Conservation (phyloP, 2,113 vertebrate species). For the Oryctolagus cuniculus region mOryCun1.1 NC_091439.1:64280001-64280500, state of each 20-base stretch:
- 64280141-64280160: not conserved
- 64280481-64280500: constrained; percentile 87
- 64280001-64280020: constrained; percentile 10
- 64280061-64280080: constrained; percentile 44
- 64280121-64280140: not conserved
- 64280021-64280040: not conserved
- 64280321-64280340: not conserved
- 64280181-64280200: not conserved
- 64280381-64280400: not conserved
- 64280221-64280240: not conserved
- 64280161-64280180: constrained; percentile 33
- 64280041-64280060: not conserved
- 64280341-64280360: not conserved
- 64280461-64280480: constrained; percentile 76
- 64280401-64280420: constrained; percentile 30
- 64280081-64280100: not conserved
- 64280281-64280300: constrained; percentile 1
- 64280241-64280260: constrained; percentile 5
- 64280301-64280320: not conserved
- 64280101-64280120: constrained; percentile 18
- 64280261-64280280: not conserved
- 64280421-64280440: constrained; percentile 59
- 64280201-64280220: not conserved
- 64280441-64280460: constrained; percentile 72
- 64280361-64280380: not conserved